Percentiles rank a stretch among this genome's conserved stretches.
Conservation (phyloP, 2,113 vertebrate genomes). For the Leucosticte australis region DNA sequence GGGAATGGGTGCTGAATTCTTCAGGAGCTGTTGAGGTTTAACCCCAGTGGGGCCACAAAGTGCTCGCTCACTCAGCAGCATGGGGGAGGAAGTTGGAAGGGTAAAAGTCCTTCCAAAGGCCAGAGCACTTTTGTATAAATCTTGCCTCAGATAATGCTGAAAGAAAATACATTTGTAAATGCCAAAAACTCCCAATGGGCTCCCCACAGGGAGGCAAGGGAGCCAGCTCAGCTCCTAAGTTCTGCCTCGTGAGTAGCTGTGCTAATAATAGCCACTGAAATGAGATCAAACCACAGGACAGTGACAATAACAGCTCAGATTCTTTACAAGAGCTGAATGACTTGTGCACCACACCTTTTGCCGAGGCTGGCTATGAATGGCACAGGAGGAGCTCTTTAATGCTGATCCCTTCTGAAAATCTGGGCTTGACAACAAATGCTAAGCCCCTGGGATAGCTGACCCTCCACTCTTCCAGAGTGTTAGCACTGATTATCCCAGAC, state of each 20-base stretch:
- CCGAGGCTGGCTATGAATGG: background rate
- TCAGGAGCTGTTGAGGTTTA: background rate
- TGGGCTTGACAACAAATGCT: background rate
- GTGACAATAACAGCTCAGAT: constrained; percentile 2
- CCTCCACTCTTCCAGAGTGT: background rate
- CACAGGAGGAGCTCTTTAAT: background rate
- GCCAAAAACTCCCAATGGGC: background rate
- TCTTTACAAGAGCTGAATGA: background rate
- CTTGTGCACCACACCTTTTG: background rate
- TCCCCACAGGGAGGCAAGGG: background rate
- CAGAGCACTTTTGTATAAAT: background rate
- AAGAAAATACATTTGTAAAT: constrained; percentile 50
- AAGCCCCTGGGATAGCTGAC: background rate
- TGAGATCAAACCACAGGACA: constrained; percentile 51
- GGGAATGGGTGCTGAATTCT: background rate
- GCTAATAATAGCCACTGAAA: constrained; percentile 49
- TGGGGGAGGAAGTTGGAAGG: background rate
- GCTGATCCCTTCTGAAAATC: background rate
- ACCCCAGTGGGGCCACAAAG: background rate
- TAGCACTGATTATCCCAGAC: background rate
- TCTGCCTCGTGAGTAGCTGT: background rate
- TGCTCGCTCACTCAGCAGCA: background rate
- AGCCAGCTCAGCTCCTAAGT: background rate
- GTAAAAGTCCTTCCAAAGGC: background rate
- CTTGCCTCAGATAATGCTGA: background rate